Conservation (phyloP, 2,888 invertebrate genomes). For the Spodoptera picta region DNA sequence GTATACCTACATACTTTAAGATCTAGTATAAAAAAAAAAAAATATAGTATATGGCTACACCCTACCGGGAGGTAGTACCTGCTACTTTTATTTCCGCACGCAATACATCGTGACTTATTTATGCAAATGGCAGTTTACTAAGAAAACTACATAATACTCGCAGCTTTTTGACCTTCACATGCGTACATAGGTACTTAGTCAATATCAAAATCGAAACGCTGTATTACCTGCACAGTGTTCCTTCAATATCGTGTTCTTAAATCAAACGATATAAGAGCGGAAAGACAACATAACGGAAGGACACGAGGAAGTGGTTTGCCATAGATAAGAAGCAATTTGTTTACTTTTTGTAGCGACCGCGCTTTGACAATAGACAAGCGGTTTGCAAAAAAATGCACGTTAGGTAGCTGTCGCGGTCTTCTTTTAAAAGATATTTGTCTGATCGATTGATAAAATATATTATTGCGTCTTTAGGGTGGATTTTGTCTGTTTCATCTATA, state of each 20-base stretch:
- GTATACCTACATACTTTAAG: too few species aligned
- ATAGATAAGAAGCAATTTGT: slow-evolving; percentile 42
- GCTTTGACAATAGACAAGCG: slow-evolving; percentile 11
- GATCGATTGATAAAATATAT: too few species aligned
- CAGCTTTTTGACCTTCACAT: slow-evolving; percentile 21
- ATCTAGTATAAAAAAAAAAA: too few species aligned
- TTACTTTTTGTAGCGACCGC: slow-evolving; percentile 24
- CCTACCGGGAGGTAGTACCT: not conserved
- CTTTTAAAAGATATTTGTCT: too few species aligned
- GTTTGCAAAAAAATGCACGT: slow-evolving; percentile 25
- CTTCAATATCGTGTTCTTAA: slow-evolving; percentile 34
- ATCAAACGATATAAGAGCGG: slow-evolving; percentile 31
- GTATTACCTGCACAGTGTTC: too few species aligned
- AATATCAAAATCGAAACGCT: slow-evolving; percentile 24
- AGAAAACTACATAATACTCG: slow-evolving; percentile 9
- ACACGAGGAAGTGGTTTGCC: slow-evolving; percentile 51
- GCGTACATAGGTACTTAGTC: not conserved
- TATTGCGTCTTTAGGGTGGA: too few species aligned
- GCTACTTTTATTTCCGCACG: slow-evolving; percentile 4
- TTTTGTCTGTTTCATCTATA: too few species aligned
- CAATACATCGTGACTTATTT: slow-evolving; percentile 6
- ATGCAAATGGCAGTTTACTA: slow-evolving; percentile 11
- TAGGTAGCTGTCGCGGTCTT: not conserved
- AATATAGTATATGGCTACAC: too few species aligned
- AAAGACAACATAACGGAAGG: slow-evolving; percentile 51